Conservation (phyloP, 2,888 invertebrate species). For the Exocentrus adspersus region DNA sequence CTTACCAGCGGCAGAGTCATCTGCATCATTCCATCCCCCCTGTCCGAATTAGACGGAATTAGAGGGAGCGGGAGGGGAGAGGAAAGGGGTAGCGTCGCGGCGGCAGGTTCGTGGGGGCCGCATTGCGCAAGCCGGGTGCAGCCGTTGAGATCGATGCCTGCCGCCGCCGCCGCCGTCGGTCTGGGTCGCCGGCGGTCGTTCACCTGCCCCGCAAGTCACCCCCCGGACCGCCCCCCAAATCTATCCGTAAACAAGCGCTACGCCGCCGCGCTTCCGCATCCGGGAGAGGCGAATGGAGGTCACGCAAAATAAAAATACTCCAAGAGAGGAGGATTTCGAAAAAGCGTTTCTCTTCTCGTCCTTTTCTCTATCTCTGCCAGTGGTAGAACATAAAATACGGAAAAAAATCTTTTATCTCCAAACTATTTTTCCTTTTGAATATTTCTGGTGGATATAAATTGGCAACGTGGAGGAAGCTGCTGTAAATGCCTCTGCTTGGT, state of each 20-base stretch:
- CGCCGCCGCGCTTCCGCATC: slow-evolving; percentile 37
- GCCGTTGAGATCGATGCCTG: slow-evolving; percentile 57
- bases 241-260: slow-evolving; percentile 35
- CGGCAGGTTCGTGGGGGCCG: slow-evolving; percentile 43
- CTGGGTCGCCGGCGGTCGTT: slow-evolving; percentile 62
- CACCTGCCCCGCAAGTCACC: slow-evolving; percentile 54
- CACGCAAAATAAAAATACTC: neutral
- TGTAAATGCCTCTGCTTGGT: neutral
- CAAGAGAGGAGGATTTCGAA: neutral
- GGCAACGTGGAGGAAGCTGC: neutral
- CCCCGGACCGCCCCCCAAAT: slow-evolving; percentile 50
- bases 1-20: too few species aligned
- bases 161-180: slow-evolving; percentile 59
- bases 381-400: too few species aligned
- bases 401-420: too few species aligned
- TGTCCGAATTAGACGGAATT: slow-evolving; percentile 45
- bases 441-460: neutral
- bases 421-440: too few species aligned
- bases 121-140: slow-evolving; percentile 59
- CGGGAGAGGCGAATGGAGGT: neutral
- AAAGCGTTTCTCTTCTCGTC: too few species aligned
- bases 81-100: slow-evolving; percentile 27
- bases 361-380: too few species aligned
- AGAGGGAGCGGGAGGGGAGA: too few species aligned
- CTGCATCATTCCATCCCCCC: slow-evolving; percentile 35